Evolutionary conservation across 2,113 vertebrate genomes (phyloP), one percentile per base, ranked within the genome.

Genomic region (Gracilinanus agilis): DNA sequence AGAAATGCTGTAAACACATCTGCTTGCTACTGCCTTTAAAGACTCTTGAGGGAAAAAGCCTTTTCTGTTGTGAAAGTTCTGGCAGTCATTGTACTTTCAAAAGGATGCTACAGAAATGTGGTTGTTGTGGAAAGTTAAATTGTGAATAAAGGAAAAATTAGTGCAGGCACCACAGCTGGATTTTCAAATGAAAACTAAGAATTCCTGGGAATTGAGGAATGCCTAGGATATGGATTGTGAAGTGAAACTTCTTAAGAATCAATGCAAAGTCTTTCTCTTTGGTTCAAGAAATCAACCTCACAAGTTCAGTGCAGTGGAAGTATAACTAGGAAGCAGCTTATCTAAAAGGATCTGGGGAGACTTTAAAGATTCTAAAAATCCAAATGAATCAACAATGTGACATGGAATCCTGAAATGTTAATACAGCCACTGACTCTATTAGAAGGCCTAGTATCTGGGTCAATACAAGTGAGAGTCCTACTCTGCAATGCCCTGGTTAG

Each of bases 1-100:
- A 24, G 94, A 93, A 91, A 40, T 90, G 94, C 53, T 44, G 90
- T 0, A 27, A 95, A 54, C 91, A 61, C 95, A 94, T 96, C 96
- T 97, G 97, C 61, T 93, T 1, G 0, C 83, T 58, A 91, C 95
- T 67, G 88, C 34, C 0, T 67, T 89, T 29, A 91, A 95, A 95
- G 93, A 94, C 94, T 92, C 55, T 92, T 24, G 34, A 67, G 94
- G 89, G 95, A 95, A 91, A 44, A 29, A 1, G 24, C 19, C 19
- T 83, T 83, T 83, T 94, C 54, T 92, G 10, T 92, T 75, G 25
- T 55, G 19, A 83, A 91, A 83, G 19, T 27, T 49, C 91, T 88
- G 61, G 61, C 23, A 92, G 6, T 58, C 49, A 9, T 67, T 24
- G 54, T 16, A 67, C n/a, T 56, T 91, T 92, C 25, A 55, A 34